A percentile compares a stretch with the other conserved stretches of the same genome.
Conservation (phyloP, 2,113 vertebrate genomes). For the Pseudopipra pipra region DNA sequence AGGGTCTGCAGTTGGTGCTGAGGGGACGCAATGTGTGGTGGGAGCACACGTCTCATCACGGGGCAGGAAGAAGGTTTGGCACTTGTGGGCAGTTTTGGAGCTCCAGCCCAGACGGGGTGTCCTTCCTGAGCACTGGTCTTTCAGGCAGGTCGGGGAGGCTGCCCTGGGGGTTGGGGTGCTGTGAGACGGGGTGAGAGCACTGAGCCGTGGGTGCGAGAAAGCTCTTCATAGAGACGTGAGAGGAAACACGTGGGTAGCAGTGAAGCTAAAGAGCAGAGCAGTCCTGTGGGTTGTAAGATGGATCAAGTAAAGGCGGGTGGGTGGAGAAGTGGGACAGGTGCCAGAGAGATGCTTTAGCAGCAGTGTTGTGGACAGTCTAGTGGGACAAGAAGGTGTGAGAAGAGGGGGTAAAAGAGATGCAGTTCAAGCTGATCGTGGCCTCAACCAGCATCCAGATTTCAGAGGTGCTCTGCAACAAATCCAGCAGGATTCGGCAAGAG, state of each 20-base stretch:
- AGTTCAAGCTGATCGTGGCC: background rate
- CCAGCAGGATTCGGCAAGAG: background rate
- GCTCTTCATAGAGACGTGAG: background rate
- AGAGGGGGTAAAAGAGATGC: background rate
- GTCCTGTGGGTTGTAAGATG: background rate
- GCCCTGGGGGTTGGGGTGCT: too few species aligned
- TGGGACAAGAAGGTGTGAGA: background rate
- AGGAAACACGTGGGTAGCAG: background rate
- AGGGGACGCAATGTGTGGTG: background rate
- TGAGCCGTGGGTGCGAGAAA: background rate
- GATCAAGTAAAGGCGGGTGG: background rate
- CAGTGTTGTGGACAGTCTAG: background rate
- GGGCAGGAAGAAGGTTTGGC: background rate
- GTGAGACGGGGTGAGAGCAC: background rate
- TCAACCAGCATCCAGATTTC: background rate
- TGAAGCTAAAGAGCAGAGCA: background rate
- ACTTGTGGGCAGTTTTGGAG: rapidly evolving
- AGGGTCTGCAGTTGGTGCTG: background rate
- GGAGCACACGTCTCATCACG: background rate
- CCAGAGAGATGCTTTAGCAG: background rate
- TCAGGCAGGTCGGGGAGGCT: background rate
- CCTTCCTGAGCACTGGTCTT: background rate
- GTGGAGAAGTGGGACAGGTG: background rate
- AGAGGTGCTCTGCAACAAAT: background rate
- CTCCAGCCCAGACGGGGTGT: background rate